A percentile compares a stretch with the other conserved stretches of the same genome.
Conservation (phyloP, 2,797 vertebrate genomes). For the Pelochelys cantorii region DNA sequence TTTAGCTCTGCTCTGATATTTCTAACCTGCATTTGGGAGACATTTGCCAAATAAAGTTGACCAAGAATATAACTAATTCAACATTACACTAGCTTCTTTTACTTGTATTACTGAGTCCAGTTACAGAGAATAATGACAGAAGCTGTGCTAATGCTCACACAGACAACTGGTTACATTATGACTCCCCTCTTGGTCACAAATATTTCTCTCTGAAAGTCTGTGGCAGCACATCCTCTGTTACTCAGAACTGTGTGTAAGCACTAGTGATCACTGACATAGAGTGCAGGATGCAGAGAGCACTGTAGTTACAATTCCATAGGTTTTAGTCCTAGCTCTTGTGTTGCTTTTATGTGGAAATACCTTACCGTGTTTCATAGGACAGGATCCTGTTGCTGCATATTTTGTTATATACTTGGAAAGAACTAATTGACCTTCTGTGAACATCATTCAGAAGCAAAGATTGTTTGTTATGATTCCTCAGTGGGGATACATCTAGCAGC, state of each 20-base stretch:
- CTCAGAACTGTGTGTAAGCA: not conserved
- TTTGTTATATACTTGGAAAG: not conserved
- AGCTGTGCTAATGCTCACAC: not conserved
- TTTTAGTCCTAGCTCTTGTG: not conserved
- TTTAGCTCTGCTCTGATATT: not conserved
- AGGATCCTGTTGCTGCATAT: not conserved
- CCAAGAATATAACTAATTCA: not conserved
- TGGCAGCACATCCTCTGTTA: not conserved
- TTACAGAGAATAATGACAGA: not conserved
- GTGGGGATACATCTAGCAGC: not conserved
- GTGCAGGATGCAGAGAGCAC: not conserved
- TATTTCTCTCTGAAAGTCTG: not conserved
- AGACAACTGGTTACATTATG: not conserved
- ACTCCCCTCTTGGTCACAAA: not conserved
- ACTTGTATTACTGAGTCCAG: not conserved
- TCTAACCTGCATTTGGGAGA: not conserved
- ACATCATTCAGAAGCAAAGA: not conserved
- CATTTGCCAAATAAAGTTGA: not conserved
- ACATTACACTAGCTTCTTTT: too few relatives aligned
- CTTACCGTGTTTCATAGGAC: not conserved
- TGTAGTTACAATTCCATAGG: not conserved
- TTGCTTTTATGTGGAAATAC: rapidly evolving
- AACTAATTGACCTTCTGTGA: not conserved
- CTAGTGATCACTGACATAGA: not conserved
- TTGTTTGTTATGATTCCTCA: not conserved